Evolutionary conservation across 2,888 invertebrate species (phyloP).

Genomic region (Hermaeophaga mercurialis): DNA sequence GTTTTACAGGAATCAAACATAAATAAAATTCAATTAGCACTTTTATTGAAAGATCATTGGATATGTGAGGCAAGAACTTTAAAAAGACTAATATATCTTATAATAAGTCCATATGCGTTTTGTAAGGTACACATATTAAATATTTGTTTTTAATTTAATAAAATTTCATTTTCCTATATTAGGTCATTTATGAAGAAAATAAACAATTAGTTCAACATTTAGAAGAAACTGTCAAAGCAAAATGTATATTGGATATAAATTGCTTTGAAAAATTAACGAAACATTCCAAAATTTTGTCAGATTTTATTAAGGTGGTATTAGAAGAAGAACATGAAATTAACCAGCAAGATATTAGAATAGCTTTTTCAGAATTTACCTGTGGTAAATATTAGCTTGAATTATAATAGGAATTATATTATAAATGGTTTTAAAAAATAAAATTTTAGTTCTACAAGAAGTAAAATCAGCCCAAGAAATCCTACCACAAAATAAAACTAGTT

Average conservation of each 20-base stretch:
- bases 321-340: constrained; percentile 35
- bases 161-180: constrained; percentile 9
- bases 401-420: too few species aligned
- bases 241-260: constrained; percentile 8
- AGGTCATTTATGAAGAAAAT: constrained; percentile 46
- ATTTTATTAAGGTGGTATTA: constrained; percentile 37
- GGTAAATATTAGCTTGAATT: constrained; percentile 38
- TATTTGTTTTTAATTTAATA: background rate
- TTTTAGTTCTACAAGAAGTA: constrained; percentile 49
- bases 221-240: constrained; percentile 22
- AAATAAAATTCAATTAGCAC: constrained; percentile 60
- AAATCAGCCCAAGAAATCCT: constrained; percentile 40
- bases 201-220: constrained; percentile 32
- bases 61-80: constrained; percentile 64
- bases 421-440: too few species aligned
- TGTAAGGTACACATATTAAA: constrained; percentile 62
- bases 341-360: constrained; percentile 28
- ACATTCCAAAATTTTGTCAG: constrained; percentile 39
- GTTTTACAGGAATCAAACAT: constrained; percentile 59
- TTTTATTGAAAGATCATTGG: constrained; percentile 65
- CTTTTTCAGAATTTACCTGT: constrained; percentile 37
- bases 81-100: constrained; percentile 65
- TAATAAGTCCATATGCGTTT: constrained; percentile 73
- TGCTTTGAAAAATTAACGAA: constrained; percentile 35
- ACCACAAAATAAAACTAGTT: constrained; percentile 34